phyloP scores from a whole-genome alignment of 1,140 invertebrate species.

The Formica selysi region DNA sequence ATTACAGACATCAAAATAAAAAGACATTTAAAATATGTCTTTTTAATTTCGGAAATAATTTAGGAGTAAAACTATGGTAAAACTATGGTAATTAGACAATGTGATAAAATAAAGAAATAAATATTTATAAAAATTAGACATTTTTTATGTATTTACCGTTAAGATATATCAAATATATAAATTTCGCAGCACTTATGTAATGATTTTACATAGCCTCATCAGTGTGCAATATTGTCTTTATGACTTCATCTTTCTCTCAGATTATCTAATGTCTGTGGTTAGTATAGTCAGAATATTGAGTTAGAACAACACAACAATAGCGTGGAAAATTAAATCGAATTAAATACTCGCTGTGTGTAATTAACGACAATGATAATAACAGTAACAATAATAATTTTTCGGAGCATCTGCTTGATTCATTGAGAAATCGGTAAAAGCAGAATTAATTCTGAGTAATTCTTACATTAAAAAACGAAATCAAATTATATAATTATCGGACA shows the following conservation, averaged over 20 bases:
- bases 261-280: conserved; percentile 69
- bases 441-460: neutral
- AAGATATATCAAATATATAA: conserved; percentile 1
- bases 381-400: neutral
- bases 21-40: neutral
- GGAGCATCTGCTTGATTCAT: neutral
- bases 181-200: conserved; percentile 1
- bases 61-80: neutral
- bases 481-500: neutral
- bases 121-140: conserved; percentile 24
- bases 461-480: neutral
- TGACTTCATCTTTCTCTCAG: conserved; percentile 26
- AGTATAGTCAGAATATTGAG: neutral
- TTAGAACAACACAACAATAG: neutral
- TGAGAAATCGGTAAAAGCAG: conserved; percentile 7
- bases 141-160: neutral
- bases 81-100: neutral
- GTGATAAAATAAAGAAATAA: neutral
- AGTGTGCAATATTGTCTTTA: conserved; percentile 9
- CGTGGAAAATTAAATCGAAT: conserved; percentile 17
- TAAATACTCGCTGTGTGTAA: neutral
- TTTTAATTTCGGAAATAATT: conserved; percentile 3
- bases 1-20: neutral
- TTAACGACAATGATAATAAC: conserved; percentile 16
- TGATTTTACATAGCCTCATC: neutral